Evolutionary conservation across 2,113 vertebrate genomes (phyloP).

Genomic region (Siniperca knerii): DNA sequence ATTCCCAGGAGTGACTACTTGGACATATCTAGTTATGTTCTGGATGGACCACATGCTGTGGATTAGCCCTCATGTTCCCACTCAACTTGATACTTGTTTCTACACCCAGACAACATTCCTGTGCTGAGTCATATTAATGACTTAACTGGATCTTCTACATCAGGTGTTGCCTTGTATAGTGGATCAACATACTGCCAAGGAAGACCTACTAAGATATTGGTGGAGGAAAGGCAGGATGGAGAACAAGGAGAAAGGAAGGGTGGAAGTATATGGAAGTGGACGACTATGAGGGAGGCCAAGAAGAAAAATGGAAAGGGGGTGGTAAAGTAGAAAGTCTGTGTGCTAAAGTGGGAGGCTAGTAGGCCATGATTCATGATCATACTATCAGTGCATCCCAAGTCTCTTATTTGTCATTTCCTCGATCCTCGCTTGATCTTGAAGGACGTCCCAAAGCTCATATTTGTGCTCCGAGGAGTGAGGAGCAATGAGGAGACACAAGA

Average conservation of each 20-base stretch:
- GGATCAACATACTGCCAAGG: background rate
- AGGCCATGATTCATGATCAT: background rate
- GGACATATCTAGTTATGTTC: slow-evolving; percentile 7
- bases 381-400: background rate
- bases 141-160: slow-evolving; percentile 44
- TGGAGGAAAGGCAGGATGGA: background rate
- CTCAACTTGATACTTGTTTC: slow-evolving; percentile 31
- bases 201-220: background rate
- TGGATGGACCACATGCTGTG: slow-evolving; percentile 22
- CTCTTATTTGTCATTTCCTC: too few relatives aligned
- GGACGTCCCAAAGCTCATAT: too few relatives aligned
- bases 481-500: too few relatives aligned
- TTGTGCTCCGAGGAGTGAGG: too few relatives aligned
- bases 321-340: background rate
- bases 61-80: slow-evolving; percentile 39
- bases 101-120: slow-evolving; percentile 42
- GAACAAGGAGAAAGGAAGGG: background rate
- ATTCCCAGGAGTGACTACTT: background rate
- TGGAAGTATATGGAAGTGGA: background rate
- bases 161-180: background rate
- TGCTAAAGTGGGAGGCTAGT: background rate
- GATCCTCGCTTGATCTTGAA: too few relatives aligned
- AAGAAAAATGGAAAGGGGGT: background rate
- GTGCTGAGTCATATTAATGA: slow-evolving; percentile 39
- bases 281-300: background rate